phyloP scores from a whole-genome alignment of 1,140 invertebrate genomes.

The Parasteatoda tepidariorum region DNA sequence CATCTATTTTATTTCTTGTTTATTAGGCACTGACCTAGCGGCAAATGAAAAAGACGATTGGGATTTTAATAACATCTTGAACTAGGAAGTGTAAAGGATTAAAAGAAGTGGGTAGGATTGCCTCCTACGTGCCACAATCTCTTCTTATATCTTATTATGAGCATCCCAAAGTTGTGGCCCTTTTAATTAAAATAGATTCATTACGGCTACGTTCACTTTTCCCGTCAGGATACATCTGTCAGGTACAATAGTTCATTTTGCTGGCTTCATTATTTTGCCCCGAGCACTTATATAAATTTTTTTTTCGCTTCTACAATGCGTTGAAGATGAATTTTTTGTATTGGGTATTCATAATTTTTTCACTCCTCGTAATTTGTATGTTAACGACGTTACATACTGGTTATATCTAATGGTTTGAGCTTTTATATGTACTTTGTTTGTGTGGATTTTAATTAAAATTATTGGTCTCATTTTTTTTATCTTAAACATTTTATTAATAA shows the following conservation, averaged over 20 bases:
- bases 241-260: slow-evolving; percentile 27
- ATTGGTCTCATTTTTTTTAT: too few species aligned
- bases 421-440: too few species aligned
- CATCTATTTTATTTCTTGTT: slow-evolving; percentile 43
- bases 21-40: slow-evolving; percentile 7
- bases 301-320: too few species aligned
- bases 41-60: not conserved
- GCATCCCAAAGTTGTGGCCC: slow-evolving; percentile 18
- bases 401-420: too few species aligned
- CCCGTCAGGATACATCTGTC: slow-evolving; percentile 33
- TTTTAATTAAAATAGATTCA: slow-evolving; percentile 56
- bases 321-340: not conserved
- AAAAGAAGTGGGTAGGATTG: slow-evolving; percentile 14
- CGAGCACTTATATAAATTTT: too few species aligned
- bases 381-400: too few species aligned
- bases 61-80: slow-evolving; percentile 46
- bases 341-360: too few species aligned
- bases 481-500: too few species aligned
- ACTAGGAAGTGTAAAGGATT: slow-evolving; percentile 25
- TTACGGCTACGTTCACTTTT: slow-evolving; percentile 43
- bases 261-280: too few species aligned
- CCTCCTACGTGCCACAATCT: slow-evolving; percentile 37
- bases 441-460: too few species aligned
- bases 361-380: too few species aligned
- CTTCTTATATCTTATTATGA: slow-evolving; percentile 52